Evolutionary conservation across 2,888 invertebrate genomes (phyloP).

Genomic region (Nomada fucata): DNA sequence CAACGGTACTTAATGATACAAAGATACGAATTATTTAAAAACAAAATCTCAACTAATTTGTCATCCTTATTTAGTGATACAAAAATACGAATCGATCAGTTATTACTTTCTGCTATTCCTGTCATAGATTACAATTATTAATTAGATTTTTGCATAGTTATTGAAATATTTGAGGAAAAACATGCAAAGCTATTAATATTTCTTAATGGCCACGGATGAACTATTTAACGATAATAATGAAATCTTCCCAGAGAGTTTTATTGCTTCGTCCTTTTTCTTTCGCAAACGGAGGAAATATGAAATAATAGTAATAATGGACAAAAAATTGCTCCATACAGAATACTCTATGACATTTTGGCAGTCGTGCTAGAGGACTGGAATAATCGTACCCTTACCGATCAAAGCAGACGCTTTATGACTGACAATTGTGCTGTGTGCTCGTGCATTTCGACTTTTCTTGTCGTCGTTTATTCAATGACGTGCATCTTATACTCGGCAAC

Average conservation of each 20-base stretch:
- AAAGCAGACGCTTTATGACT: not conserved
- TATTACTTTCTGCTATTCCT: no score
- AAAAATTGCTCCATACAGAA: constrained; percentile 2
- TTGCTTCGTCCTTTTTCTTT: not conserved
- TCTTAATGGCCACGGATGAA: no score
- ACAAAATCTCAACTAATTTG: no score
- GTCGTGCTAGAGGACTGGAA: not conserved
- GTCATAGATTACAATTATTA: no score
- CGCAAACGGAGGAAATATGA: not conserved
- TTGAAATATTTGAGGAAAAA: no score
- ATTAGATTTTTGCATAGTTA: no score
- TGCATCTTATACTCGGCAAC: not conserved
- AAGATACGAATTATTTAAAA: not conserved
- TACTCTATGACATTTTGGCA: not conserved
- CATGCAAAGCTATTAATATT: no score
- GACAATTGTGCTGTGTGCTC: not conserved
- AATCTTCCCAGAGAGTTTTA: no score
- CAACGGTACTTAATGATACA: not conserved
- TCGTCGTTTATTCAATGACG: not conserved
- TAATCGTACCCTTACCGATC: not conserved
- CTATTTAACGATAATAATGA: no score
- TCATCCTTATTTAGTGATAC: no score
- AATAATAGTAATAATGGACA: not conserved
- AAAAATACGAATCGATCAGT: not conserved
- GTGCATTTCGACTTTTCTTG: not conserved